Percentiles rank a stretch among this genome's conserved stretches.
phyloP scores from a whole-genome alignment of 2,113 vertebrate species.

The Syngnathoides biaculeatus region DNA sequence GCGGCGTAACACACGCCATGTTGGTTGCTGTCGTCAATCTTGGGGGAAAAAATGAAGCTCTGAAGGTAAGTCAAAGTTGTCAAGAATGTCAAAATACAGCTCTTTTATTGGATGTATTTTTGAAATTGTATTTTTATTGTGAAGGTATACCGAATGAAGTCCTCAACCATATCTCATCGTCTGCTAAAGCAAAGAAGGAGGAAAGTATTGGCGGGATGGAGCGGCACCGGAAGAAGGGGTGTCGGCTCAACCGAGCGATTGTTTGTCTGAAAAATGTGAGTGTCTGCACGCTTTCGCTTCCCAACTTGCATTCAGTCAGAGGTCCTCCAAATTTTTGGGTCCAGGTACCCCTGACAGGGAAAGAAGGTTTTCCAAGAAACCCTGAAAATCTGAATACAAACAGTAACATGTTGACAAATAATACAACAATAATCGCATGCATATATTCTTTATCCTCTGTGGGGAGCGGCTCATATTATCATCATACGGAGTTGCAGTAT shows the following conservation, averaged over 20 bases:
- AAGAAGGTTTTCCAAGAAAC: no score
- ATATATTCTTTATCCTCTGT: no score
- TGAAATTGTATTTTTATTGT: background rate
- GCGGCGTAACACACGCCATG: constrained; percentile 1
- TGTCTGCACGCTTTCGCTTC: background rate
- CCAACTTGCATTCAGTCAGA: background rate
- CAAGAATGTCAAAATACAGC: background rate
- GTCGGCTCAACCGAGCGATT: background rate
- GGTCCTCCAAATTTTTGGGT: background rate
- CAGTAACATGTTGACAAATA: no score
- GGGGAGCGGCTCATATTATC: no score
- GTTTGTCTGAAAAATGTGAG: constrained; percentile 34
- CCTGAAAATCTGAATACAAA: no score
- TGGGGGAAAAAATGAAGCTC: background rate
- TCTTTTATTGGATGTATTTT: background rate
- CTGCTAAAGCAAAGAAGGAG: background rate
- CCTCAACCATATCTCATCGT: background rate
- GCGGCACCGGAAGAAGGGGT: background rate
- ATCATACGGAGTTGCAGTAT: no score
- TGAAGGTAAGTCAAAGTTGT: background rate
- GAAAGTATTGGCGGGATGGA: background rate
- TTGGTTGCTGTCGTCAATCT: background rate
- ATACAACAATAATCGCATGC: no score
- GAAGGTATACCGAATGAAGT: background rate
- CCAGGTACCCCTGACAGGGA: background rate